These are phyloP conservation scores for Perdita meconis DNA, from an alignment of 2,888 invertebrate genomes.

Conservation along the genomic window DNA sequence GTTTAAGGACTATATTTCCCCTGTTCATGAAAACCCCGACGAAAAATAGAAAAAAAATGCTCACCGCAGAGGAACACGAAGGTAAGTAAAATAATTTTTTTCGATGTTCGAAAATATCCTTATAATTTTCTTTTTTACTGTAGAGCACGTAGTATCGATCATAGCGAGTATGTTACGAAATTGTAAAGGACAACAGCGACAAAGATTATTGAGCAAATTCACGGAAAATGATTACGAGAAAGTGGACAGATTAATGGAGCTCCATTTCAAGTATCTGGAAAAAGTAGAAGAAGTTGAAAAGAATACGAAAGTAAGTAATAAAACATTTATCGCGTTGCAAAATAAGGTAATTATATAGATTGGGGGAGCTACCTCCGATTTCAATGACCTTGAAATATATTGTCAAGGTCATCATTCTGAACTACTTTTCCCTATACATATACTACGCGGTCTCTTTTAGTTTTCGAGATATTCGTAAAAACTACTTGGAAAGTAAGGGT, in stretches of 20 bases:
- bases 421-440: too few species aligned
- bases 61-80: constrained; percentile 95
- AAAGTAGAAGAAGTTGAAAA: constrained; percentile 92
- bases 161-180: constrained; percentile 97
- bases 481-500: too few species aligned
- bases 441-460: too few species aligned
- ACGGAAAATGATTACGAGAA: constrained; percentile 99
- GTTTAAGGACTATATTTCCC: constrained; percentile 98
- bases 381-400: too few species aligned
- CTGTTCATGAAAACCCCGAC: constrained; percentile 99
- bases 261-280: constrained; percentile 98
- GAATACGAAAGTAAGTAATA: constrained; percentile 87
- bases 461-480: too few species aligned
- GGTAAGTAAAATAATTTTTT: constrained; percentile 83
- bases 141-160: constrained; percentile 97
- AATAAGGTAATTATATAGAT: too few species aligned
- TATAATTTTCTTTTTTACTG: constrained; percentile 15
- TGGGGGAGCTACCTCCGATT: too few species aligned
- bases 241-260: constrained; percentile 97
- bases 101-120: background rate
- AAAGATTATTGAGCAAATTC: constrained; percentile 96
- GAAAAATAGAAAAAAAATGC: constrained; percentile 90
- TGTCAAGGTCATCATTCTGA: too few species aligned
- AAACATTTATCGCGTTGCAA: too few species aligned
- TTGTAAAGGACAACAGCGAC: constrained; percentile 95